Conservation (phyloP, 2,888 invertebrate genomes). For the Ptychoptera contaminata region DNA sequence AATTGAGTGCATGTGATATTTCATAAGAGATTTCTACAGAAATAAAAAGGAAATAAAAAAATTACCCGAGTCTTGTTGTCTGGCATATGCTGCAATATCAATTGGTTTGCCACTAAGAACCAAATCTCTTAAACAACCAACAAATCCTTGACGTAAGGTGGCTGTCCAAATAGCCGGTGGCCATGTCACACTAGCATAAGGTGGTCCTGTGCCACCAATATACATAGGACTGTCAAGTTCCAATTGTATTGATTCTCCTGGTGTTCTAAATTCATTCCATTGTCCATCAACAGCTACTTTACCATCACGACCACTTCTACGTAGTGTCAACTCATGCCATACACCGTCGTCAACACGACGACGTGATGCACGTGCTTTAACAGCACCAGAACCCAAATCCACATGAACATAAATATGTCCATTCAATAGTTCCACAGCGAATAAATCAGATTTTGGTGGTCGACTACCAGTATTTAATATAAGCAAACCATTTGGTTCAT, state of each 20-base stretch:
- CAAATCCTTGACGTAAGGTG: conserved; percentile 75
- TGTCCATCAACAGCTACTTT: conserved; percentile 79
- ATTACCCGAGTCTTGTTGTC: conserved; percentile 77
- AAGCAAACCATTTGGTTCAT: conserved; percentile 86
- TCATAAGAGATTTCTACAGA: conserved; percentile 1
- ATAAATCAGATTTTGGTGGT: conserved; percentile 72
- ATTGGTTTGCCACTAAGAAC: conserved; percentile 75
- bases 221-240: conserved; percentile 79
- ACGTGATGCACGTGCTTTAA: conserved; percentile 69
- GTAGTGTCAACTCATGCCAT: conserved; percentile 81
- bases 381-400: conserved; percentile 82
- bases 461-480: conserved; percentile 78
- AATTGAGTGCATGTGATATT: conserved; percentile 10
- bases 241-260: conserved; percentile 77
- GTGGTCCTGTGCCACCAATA: conserved; percentile 74
- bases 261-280: conserved; percentile 75
- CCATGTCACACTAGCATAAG: conserved; percentile 58
- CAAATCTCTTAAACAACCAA: conserved; percentile 84
- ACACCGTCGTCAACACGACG: conserved; percentile 76
- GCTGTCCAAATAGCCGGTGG: conserved; percentile 86
- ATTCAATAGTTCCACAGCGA: conserved; percentile 86
- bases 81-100: conserved; percentile 75
- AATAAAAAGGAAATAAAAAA: conserved; percentile 1
- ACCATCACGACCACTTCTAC: conserved; percentile 68
- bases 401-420: conserved; percentile 87